Evolutionary conservation across 2,888 invertebrate species (phyloP).

Genomic region (Sinopyrophorus schimmeli): DNA sequence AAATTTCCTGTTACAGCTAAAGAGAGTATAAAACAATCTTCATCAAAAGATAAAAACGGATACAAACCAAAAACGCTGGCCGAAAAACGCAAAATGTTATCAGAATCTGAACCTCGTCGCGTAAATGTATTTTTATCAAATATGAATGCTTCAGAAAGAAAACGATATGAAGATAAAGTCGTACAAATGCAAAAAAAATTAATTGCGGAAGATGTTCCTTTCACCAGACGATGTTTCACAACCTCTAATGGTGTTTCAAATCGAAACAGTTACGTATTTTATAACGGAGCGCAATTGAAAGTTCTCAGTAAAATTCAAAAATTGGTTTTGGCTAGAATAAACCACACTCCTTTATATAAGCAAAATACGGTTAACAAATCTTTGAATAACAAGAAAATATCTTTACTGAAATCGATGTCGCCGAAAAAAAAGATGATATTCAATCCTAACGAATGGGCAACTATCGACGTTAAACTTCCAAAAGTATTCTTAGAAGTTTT

Average conservation of each 20-base stretch:
- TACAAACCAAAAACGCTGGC: conserved; percentile 59
- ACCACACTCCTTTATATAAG: too few relatives aligned
- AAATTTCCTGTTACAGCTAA: conserved; percentile 18
- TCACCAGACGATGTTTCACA: conserved; percentile 10
- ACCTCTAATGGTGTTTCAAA: conserved; percentile 4
- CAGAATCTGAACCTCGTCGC: not conserved
- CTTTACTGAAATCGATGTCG: conserved; percentile 14
- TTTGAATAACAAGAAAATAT: conserved; percentile 19
- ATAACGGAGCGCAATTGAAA: conserved; percentile 27
- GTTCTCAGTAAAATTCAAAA: conserved; percentile 27
- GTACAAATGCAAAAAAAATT: conserved; percentile 8
- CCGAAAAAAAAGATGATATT: conserved; percentile 43
- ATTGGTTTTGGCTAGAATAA: conserved; percentile 25
- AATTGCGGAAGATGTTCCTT: conserved; percentile 7
- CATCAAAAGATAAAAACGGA: conserved; percentile 27
- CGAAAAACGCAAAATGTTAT: conserved; percentile 56
- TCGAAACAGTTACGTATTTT: conserved; percentile 25
- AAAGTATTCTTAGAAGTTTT: conserved; percentile 57
- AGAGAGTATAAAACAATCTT: conserved; percentile 14
- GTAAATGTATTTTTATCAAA: not conserved
- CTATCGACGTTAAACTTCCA: conserved; percentile 58
- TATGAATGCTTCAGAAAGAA: not conserved
- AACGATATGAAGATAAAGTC: not conserved
- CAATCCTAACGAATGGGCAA: conserved; percentile 55
- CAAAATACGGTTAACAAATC: too few relatives aligned